Percentiles rank a stretch among this genome's conserved stretches.
Conservation (phyloP, 2,797 vertebrate genomes). For the Tauraco hartlaubi region DNA sequence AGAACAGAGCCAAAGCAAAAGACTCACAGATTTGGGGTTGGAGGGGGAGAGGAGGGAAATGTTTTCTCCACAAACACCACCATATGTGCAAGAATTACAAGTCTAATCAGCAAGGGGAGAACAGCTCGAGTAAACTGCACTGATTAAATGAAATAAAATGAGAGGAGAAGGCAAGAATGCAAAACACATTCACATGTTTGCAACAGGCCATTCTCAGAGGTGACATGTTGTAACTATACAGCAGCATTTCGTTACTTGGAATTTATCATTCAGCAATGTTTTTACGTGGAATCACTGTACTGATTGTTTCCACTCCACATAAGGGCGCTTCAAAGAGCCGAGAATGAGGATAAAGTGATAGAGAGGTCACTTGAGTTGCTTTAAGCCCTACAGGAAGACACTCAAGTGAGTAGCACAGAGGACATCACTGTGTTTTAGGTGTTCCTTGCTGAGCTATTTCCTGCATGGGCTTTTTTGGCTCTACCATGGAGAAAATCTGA, state of each 20-base stretch:
- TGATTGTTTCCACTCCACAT: not conserved
- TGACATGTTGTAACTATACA: not conserved
- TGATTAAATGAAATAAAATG: constrained; percentile 54
- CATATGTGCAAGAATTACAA: constrained; percentile 64
- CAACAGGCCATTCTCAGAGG: constrained; percentile 19
- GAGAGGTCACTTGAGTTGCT: not conserved
- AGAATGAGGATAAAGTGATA: not conserved
- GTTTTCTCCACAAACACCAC: constrained; percentile 65
- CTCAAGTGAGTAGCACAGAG: not conserved
- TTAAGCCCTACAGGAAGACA: not conserved
- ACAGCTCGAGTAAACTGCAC: constrained; percentile 34
- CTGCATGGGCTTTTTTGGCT: not conserved
- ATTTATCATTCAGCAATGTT: not conserved
- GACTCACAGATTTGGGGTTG: constrained; percentile 55
- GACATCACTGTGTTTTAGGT: not conserved
- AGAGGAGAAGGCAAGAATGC: constrained; percentile 48
- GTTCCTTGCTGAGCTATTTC: not conserved
- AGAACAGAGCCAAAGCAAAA: constrained; percentile 72
- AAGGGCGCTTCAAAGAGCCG: not conserved
- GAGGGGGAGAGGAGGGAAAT: constrained; percentile 37
- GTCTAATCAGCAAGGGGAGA: constrained; percentile 58
- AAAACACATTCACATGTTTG: constrained; percentile 51
- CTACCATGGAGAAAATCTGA: not conserved
- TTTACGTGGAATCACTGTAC: not conserved
- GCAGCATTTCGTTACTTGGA: not conserved